These are phyloP conservation scores for Scrobipalpa costella DNA, from an alignment of 2,888 invertebrate genomes.

Conservation along the genomic window DNA sequence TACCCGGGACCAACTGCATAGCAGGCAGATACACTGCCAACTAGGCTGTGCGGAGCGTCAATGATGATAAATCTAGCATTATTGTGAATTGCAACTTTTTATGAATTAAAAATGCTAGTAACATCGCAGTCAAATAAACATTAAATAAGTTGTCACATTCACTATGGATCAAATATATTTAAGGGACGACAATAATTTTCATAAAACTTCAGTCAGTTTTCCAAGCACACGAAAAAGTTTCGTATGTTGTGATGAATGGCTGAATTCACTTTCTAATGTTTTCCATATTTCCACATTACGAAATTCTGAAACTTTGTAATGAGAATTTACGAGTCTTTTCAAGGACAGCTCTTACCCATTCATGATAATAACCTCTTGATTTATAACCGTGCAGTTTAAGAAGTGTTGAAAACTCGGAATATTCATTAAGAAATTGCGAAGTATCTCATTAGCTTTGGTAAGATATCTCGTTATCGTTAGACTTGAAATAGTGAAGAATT, in stretches of 20 bases:
- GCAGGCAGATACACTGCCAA: no score
- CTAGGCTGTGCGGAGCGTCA: no score
- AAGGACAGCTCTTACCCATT: conserved; percentile 10
- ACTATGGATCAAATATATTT: no score
- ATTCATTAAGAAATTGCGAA: neutral
- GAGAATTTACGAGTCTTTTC: conserved; percentile 1
- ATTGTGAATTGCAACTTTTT: no score
- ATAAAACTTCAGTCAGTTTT: neutral
- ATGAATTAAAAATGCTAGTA: no score
- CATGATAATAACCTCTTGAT: conserved; percentile 29
- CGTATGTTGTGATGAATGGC: neutral
- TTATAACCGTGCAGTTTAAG: neutral
- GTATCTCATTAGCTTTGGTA: neutral
- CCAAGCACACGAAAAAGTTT: conserved; percentile 8
- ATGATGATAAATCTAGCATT: no score
- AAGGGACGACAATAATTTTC: no score
- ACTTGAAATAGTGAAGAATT: no score
- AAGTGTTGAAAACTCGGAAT: neutral
- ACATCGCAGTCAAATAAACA: no score
- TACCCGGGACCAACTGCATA: no score
- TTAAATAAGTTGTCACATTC: no score
- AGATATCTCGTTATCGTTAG: no score
- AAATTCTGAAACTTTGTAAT: neutral
- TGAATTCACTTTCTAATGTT: neutral
- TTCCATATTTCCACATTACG: conserved; percentile 4